Evolutionary conservation across 2,797 vertebrate species (phyloP), one percentile per base, ranked within the genome.

Genomic region (Eutrigla gurnardus): DNA sequence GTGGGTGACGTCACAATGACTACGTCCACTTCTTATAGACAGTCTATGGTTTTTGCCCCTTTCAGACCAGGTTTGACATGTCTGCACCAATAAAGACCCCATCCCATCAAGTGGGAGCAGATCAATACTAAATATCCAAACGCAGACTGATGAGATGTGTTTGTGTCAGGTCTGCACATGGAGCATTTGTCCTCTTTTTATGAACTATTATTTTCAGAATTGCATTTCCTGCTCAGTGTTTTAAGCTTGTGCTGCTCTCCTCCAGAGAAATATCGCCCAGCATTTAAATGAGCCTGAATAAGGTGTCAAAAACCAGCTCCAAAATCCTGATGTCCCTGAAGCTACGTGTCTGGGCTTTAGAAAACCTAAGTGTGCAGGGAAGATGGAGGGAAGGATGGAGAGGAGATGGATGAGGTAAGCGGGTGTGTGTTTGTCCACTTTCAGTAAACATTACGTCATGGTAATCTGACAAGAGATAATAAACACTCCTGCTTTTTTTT

Each of bases 371-470:
- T 25, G 25, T 25, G 0, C 32, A 71, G 35, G 43, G 15, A 58
- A 33, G 35, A 52, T 4, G 37, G n/a, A 17, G 15, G 32, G 47
- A 32, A 18, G 35, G 25, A 13, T 17, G 15, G 25, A 32, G 43
- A 17, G 18, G 43, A 47, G 47, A 33, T 33, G 11, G 15, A 59
- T 25, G 78, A 84, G 75, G 70, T 66, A 65, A 71, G 55, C 50
- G 58, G 75, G 67, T 76, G 70, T 40, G 70, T 88, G 75, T 86
- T 88, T 89, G 58, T 78, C 73, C 73, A 62, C 42, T 75, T 83
- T 86, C 70, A 80, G 57, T 60, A 61, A 73, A 77, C 63, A 53
- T 84, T 60, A 79, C 71, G n/a, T 86, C 75, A 80, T 67, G 10
- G 17, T 76, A 11, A 72, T 73, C 76, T 67, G 78, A 83, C 58